Conservation (phyloP, 2,888 invertebrate genomes). For the Sphaeridia pumilis region DNA sequence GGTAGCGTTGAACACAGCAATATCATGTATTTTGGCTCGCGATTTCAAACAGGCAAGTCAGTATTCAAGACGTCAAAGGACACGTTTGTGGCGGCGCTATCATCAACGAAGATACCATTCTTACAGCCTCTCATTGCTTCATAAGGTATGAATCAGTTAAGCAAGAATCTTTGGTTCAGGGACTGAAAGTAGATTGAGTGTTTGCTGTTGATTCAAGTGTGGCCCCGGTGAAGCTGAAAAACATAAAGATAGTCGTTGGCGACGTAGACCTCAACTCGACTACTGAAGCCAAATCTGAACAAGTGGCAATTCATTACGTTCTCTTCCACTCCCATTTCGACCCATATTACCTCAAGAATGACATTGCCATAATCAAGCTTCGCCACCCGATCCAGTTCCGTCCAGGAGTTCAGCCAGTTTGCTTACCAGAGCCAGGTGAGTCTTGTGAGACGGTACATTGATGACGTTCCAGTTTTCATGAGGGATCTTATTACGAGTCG, state of each 20-base stretch:
- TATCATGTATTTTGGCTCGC: not conserved
- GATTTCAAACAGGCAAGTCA: slow-evolving; percentile 36
- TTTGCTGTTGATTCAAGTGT: slow-evolving; percentile 14
- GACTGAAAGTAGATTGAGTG: not conserved
- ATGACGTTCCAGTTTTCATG: not conserved
- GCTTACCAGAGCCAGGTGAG: slow-evolving; percentile 39
- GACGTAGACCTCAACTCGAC: slow-evolving; percentile 38
- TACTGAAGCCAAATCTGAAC: slow-evolving; percentile 30
- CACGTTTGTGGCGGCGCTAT: slow-evolving; percentile 41
- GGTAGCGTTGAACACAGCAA: not conserved
- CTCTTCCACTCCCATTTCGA: slow-evolving; percentile 40
- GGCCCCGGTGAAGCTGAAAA: slow-evolving; percentile 24
- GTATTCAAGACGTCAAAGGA: slow-evolving; percentile 39
- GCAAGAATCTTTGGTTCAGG: not conserved
- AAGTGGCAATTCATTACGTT: slow-evolving; percentile 37
- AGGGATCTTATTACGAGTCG: not conserved
- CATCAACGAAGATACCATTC: slow-evolving; percentile 38
- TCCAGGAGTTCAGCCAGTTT: slow-evolving; percentile 39
- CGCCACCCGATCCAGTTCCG: slow-evolving; percentile 38
- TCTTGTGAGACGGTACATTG: not conserved
- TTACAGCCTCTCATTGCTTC: slow-evolving; percentile 38
- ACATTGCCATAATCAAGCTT: slow-evolving; percentile 40
- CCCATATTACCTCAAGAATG: slow-evolving; percentile 40
- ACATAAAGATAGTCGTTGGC: slow-evolving; percentile 34
- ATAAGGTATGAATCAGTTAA: slow-evolving; percentile 9